Evolutionary conservation across 2,797 vertebrate species (phyloP).

Genomic region (Smutsia temminckii): DNA sequence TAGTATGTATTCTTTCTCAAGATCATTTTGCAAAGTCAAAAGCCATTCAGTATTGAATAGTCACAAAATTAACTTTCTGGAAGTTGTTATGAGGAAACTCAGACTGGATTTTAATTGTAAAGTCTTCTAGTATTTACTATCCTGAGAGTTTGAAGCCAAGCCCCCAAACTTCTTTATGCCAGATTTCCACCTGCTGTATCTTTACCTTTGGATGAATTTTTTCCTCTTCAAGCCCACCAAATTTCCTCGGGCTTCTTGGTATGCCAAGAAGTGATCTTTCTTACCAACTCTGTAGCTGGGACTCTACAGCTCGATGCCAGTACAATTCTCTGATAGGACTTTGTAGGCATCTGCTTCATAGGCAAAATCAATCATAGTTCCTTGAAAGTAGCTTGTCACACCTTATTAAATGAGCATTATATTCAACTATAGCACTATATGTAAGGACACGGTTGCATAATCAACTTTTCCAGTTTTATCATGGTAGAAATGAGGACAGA

Average conservation of each 20-base stretch:
- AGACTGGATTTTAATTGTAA: not conserved
- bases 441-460: not conserved
- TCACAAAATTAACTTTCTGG: not conserved
- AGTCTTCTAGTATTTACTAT: not conserved
- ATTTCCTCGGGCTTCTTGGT: not conserved
- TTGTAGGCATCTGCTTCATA: not conserved
- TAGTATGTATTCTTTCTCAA: not conserved
- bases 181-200: not conserved
- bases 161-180: not conserved
- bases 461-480: not conserved
- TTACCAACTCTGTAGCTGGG: not conserved
- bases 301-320: not conserved
- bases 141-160: not conserved
- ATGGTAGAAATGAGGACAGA: not conserved
- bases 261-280: not conserved
- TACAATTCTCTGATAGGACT: not conserved
- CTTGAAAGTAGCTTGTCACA: not conserved
- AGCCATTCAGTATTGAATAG: not conserved
- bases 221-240: not conserved
- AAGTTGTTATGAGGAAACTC: not conserved
- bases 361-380: not conserved
- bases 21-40: not conserved
- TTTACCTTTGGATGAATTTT: not conserved
- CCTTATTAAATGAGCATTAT: not conserved
- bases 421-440: not conserved